Evolutionary conservation across 2,797 vertebrate species (phyloP), one percentile per base, ranked within the genome.

Genomic region (Alcedo quadribrachys): DNA sequence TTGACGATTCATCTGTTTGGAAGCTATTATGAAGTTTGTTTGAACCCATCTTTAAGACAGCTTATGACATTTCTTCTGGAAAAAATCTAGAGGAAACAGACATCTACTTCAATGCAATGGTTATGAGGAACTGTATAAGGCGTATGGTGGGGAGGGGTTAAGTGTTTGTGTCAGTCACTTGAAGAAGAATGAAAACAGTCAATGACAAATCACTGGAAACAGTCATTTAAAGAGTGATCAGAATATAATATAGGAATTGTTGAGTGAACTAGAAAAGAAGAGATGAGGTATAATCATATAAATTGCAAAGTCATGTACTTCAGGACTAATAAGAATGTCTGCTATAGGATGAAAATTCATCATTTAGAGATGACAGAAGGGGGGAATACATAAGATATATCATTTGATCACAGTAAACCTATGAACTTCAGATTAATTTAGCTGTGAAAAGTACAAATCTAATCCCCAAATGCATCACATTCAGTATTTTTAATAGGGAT

Each of bases 281-380:
- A 35, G 19, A 51, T 87, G 53, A 89, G 35, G 22, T 66, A 74
- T 87, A 94, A 91, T 81, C 60, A 40, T 55, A 71, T 12, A 84
- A 75, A 87, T 66, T 89, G 57, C 79, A 42, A 94, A 95, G 51
- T 89, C 75, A 16, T 69, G 81, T 66, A 70, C 63, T 79, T 76
- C 46, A 86, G 60, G 75, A 51, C 78, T 90, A 79, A 50, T 66
- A 81, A 79, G 48, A 81, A 46, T 63, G 24, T 85, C 43, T 84
- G 50, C 61, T 88, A 66, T 2, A 76, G 20, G 40, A 53, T 85
- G 78, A 77, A 63, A 92, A 69, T 86, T 88, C n/a, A 62, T 86
- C 11, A 70, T 76, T 94, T 86, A 86, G 48, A 94, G 91, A 85
- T 79, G 51, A 89, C 71, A 82, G 32, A 58, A 81, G 40, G 42